These are phyloP conservation scores for Ariopsis seemanni DNA, from an alignment of 2,113 vertebrate species.

Conservation along the genomic window DNA sequence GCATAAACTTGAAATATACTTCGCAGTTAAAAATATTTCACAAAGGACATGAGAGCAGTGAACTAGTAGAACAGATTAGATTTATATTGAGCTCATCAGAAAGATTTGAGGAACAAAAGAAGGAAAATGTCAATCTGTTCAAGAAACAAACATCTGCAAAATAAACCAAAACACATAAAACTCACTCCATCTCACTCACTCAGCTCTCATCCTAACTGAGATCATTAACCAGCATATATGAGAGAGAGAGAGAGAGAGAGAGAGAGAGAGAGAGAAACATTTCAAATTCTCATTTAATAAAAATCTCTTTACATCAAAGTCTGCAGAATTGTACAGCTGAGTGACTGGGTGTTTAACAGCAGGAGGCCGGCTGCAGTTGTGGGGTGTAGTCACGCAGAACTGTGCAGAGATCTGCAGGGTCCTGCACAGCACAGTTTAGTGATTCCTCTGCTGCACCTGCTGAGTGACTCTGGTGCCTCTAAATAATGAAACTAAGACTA, in stretches of 20 bases:
- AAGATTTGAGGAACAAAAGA: constrained; percentile 43
- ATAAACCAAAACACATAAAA: constrained; percentile 41
- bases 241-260: neutral
- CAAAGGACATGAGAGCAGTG: constrained; percentile 30
- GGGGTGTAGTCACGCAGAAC: neutral
- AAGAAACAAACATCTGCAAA: constrained; percentile 40
- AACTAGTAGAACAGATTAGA: constrained; percentile 51
- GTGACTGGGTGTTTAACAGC: constrained; percentile 20
- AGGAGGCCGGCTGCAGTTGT: neutral
- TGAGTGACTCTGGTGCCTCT: neutral
- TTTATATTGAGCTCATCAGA: constrained; percentile 47
- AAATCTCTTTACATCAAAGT: constrained; percentile 47
- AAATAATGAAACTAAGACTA: neutral
- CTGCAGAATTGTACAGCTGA: constrained; percentile 38
- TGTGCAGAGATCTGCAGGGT: neutral
- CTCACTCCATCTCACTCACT: constrained; percentile 31
- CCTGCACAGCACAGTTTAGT: neutral
- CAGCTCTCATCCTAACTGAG: constrained; percentile 26
- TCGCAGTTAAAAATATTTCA: neutral
- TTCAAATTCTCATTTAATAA: constrained; percentile 42
- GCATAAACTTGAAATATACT: neutral
- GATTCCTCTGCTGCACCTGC: neutral
- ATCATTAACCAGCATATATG: constrained; percentile 9
- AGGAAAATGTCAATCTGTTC: constrained; percentile 41
- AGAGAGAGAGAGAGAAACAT: neutral